These are phyloP conservation scores for Coccyzus lansbergi DNA, from an alignment of 2,797 vertebrate genomes.

Conservation along the genomic window DNA sequence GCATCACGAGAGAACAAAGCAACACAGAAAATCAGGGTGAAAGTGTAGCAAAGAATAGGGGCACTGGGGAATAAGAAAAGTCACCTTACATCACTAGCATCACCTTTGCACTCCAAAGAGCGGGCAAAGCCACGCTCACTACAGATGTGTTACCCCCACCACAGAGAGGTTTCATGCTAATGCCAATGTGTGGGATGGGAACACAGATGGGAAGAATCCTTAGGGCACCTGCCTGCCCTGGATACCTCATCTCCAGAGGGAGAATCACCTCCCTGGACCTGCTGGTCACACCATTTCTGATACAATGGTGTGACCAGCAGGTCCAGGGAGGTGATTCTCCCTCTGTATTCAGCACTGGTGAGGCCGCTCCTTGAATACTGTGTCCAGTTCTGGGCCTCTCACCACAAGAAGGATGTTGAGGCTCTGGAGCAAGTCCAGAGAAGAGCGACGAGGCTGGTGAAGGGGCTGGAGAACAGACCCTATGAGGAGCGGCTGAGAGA, in stretches of 20 bases:
- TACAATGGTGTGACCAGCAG: too few species aligned
- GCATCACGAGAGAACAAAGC: background rate
- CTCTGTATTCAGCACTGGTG: too few species aligned
- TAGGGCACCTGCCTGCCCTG: background rate
- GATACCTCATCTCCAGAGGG: background rate
- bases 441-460: too few species aligned
- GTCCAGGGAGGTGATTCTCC: too few species aligned
- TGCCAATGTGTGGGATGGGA: rapidly evolving
- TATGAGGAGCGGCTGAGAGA: too few species aligned
- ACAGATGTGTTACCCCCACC: rapidly evolving
- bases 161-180: background rate
- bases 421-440: too few species aligned
- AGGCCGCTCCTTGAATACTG: too few species aligned
- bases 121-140: rapidly evolving
- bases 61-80: background rate
- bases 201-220: rapidly evolving
- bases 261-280: too few species aligned
- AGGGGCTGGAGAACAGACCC: too few species aligned
- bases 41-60: background rate
- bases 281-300: too few species aligned
- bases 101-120: background rate
- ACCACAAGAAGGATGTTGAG: too few species aligned
- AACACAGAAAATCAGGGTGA: background rate
- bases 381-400: too few species aligned
- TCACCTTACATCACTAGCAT: background rate